Evolutionary conservation across 2,888 invertebrate species (phyloP).

Genomic region (Baronia brevicornis): DNA sequence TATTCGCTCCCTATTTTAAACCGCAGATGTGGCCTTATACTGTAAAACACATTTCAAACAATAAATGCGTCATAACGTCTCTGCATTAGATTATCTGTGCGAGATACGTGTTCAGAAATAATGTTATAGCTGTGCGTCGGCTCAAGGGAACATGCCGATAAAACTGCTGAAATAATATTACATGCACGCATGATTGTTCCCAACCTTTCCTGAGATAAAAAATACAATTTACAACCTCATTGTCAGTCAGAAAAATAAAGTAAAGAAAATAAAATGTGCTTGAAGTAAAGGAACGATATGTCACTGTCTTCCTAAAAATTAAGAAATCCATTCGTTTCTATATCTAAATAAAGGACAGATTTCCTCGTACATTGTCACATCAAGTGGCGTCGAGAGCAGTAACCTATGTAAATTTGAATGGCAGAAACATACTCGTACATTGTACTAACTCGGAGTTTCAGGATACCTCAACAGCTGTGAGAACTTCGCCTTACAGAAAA

Average conservation of each 20-base stretch:
- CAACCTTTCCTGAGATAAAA: constrained; percentile 9
- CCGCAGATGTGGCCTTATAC: constrained; percentile 17
- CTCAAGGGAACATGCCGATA: constrained; percentile 37
- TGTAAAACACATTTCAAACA: constrained; percentile 47
- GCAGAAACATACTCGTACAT: constrained; percentile 47
- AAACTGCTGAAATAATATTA: constrained; percentile 47
- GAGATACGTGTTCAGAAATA: constrained; percentile 69
- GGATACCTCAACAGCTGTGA: constrained; percentile 55
- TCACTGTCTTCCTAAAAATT: too few species aligned
- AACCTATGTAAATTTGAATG: constrained; percentile 59
- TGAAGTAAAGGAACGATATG: too few species aligned
- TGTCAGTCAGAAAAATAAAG: too few species aligned
- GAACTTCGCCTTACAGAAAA: constrained; percentile 52
- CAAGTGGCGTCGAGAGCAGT: constrained; percentile 32
- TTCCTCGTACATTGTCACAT: constrained; percentile 22
- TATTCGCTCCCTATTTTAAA: constrained; percentile 6
- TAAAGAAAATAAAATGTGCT: too few species aligned
- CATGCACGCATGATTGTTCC: constrained; percentile 19
- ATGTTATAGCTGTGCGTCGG: constrained; percentile 48
- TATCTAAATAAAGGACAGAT: not conserved
- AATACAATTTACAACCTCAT: constrained; percentile 8
- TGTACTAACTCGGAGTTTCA: constrained; percentile 50
- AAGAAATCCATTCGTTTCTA: too few species aligned
- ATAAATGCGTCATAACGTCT: constrained; percentile 65
- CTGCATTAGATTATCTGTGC: constrained; percentile 64